These are phyloP conservation scores for Hydropsyche betteni DNA, from an alignment of 2,888 invertebrate genomes.

Conservation along the genomic window DNA sequence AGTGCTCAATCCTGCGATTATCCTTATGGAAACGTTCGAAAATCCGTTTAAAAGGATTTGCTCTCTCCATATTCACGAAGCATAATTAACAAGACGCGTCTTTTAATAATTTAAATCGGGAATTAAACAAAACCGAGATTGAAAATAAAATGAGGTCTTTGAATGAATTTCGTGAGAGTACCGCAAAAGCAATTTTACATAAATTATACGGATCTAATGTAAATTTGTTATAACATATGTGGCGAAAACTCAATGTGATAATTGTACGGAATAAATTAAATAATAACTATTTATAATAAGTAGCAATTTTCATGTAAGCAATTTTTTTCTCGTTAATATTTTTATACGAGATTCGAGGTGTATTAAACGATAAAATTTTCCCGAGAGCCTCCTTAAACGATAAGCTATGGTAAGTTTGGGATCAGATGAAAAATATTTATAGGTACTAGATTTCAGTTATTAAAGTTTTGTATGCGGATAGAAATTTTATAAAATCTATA, in stretches of 20 bases:
- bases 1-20: too few species aligned
- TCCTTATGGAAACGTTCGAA: too few species aligned
- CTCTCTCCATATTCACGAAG: background rate
- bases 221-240: background rate
- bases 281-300: background rate
- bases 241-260: background rate
- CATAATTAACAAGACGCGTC: slow-evolving; percentile 2
- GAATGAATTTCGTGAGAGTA: background rate
- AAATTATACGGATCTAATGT: background rate
- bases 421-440: too few species aligned
- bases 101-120: slow-evolving; percentile 2
- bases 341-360: background rate
- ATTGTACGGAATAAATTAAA: slow-evolving; percentile 9
- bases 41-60: too few species aligned
- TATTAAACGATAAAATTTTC: too few species aligned
- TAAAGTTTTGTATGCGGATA: too few species aligned
- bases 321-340: background rate
- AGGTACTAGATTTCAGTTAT: too few species aligned
- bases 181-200: background rate
- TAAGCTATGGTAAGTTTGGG: too few species aligned
- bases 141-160: background rate
- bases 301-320: too few species aligned
- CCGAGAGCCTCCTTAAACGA: too few species aligned
- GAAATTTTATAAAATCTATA: too few species aligned
- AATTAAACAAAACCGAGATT: background rate